Evolutionary conservation across 2,797 vertebrate genomes (phyloP).

Genomic region (Hyperoplus immaculatus): DNA sequence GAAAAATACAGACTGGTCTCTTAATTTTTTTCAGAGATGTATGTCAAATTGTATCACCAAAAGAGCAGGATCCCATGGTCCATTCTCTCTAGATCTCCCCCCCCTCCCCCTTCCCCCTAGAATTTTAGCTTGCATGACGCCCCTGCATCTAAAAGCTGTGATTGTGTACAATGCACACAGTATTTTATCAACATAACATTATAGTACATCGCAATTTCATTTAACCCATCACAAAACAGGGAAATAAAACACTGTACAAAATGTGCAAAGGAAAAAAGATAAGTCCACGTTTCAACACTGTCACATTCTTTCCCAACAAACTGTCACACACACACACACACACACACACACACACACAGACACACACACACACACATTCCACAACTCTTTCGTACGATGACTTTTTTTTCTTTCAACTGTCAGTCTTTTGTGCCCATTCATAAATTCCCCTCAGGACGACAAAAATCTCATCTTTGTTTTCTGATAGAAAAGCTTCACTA

Average conservation of each 20-base stretch:
- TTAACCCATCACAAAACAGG: not conserved
- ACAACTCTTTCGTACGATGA: slow-evolving; percentile 19
- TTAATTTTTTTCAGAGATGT: too few species aligned
- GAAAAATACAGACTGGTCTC: too few species aligned
- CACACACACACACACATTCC: slow-evolving; percentile 3
- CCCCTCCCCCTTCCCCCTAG: too few species aligned
- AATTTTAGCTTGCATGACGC: too few species aligned
- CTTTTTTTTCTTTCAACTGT: not conserved
- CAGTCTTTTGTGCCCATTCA: slow-evolving; percentile 61
- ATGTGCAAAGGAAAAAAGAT: not conserved
- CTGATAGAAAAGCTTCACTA: slow-evolving; percentile 60
- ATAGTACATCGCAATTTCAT: not conserved
- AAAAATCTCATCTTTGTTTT: slow-evolving; percentile 64
- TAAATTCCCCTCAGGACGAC: slow-evolving; percentile 38
- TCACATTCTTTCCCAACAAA: not conserved
- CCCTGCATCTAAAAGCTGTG: not conserved
- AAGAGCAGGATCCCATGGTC: too few species aligned
- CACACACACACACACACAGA: too few species aligned
- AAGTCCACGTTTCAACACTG: not conserved
- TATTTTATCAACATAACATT: not conserved
- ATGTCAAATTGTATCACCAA: too few species aligned
- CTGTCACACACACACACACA: slow-evolving; percentile 5
- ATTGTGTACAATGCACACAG: not conserved
- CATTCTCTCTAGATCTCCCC: too few species aligned
- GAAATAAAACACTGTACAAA: not conserved